Percentiles rank a stretch among this genome's conserved stretches.
phyloP scores from a whole-genome alignment of 2,888 invertebrate genomes.

The Ophraella communa region DNA sequence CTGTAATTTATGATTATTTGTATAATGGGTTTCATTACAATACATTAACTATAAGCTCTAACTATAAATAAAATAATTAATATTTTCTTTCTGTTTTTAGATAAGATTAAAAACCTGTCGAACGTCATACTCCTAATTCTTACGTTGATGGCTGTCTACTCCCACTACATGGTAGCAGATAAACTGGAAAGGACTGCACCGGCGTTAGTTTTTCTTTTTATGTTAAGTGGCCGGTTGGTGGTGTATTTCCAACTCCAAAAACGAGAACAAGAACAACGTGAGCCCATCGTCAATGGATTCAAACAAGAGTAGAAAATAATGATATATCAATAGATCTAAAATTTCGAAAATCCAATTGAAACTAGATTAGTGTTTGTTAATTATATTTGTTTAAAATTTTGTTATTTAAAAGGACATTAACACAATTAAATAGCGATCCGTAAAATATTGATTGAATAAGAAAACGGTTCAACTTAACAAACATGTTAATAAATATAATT shows the following conservation, averaged over 20 bases:
- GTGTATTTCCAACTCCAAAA: conserved; percentile 75
- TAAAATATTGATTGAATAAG: too few species aligned
- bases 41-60: background rate
- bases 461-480: too few species aligned
- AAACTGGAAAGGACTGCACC: conserved; percentile 91
- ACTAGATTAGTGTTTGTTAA: background rate
- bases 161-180: conserved; percentile 91
- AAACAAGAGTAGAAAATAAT: conserved; percentile 54
- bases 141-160: conserved; percentile 90
- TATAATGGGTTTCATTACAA: background rate
- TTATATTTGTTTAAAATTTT: too few species aligned
- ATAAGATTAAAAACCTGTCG: conserved; percentile 88
- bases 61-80: background rate
- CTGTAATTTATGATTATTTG: too few species aligned
- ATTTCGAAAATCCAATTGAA: background rate
- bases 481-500: too few species aligned
- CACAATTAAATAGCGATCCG: too few species aligned
- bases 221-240: conserved; percentile 87
- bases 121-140: conserved; percentile 83
- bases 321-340: background rate
- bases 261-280: conserved; percentile 51
- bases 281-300: conserved; percentile 54
- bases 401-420: too few species aligned
- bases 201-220: conserved; percentile 89
- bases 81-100: conserved; percentile 64